Conservation (phyloP, 2,888 invertebrate genomes). For the Tachystola acroxantha region DNA sequence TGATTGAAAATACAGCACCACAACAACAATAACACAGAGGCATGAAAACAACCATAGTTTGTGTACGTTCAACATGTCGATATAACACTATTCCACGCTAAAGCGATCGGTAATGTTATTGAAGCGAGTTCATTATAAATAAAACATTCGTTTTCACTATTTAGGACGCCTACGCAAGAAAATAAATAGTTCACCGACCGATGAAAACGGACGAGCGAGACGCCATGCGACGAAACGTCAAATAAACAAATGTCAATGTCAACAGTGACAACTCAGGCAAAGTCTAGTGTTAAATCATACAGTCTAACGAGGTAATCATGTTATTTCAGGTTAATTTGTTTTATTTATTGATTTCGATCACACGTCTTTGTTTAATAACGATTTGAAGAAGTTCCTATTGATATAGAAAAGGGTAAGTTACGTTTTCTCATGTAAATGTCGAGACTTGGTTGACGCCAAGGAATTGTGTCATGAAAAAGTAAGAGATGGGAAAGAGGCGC, state of each 20-base stretch:
- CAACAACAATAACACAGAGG: slow-evolving; percentile 61
- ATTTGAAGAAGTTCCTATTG: no score
- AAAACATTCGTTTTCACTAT: slow-evolving; percentile 44
- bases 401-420: no score
- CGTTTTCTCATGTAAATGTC: no score
- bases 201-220: slow-evolving; percentile 9
- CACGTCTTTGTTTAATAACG: no score
- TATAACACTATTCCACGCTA: slow-evolving; percentile 37
- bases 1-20: slow-evolving; percentile 68
- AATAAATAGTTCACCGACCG: slow-evolving; percentile 30
- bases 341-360: no score
- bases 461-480: no score
- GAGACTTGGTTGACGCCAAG: no score
- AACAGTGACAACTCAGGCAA: neutral
- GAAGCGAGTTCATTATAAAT: slow-evolving; percentile 52
- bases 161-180: slow-evolving; percentile 47
- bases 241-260: slow-evolving; percentile 9
- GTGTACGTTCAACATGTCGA: slow-evolving; percentile 67
- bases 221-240: slow-evolving; percentile 16
- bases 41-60: slow-evolving; percentile 67
- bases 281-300: no score
- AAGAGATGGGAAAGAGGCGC: no score
- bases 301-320: no score
- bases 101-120: slow-evolving; percentile 49
- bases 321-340: no score